These are phyloP conservation scores for Papilio polytes DNA, from an alignment of 1,140 invertebrate species.

Conservation along the genomic window DNA sequence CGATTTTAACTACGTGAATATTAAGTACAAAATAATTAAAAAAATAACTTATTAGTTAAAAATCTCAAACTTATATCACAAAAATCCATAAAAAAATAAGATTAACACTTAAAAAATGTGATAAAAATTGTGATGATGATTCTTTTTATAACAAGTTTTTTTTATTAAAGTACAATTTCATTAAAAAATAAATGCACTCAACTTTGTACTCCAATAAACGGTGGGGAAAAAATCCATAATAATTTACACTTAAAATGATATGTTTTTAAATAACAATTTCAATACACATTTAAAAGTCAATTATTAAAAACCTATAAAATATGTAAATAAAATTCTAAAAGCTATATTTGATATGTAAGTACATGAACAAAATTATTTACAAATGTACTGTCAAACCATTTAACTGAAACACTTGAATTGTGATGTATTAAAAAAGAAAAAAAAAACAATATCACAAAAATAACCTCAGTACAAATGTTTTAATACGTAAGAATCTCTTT, in stretches of 20 bases:
- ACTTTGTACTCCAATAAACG: neutral
- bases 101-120: neutral
- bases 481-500: neutral
- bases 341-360: neutral
- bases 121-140: neutral
- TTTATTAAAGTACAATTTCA: too few relatives aligned
- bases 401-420: neutral
- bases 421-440: neutral
- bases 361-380: neutral
- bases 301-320: neutral
- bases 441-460: neutral
- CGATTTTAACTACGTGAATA: neutral
- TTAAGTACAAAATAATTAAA: neutral
- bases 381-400: neutral
- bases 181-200: neutral
- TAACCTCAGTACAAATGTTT: too few relatives aligned
- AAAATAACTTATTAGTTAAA: neutral
- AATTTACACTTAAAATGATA: neutral
- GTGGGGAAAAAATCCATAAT: neutral
- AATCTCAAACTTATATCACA: neutral
- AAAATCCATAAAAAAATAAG: neutral
- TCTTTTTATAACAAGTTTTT: too few relatives aligned
- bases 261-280: neutral
- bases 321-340: neutral
- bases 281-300: neutral